Percentiles rank a stretch among this genome's conserved stretches.
Evolutionary conservation across 2,888 invertebrate genomes (phyloP).

Genomic region (Thymelicus sylvestris): DNA sequence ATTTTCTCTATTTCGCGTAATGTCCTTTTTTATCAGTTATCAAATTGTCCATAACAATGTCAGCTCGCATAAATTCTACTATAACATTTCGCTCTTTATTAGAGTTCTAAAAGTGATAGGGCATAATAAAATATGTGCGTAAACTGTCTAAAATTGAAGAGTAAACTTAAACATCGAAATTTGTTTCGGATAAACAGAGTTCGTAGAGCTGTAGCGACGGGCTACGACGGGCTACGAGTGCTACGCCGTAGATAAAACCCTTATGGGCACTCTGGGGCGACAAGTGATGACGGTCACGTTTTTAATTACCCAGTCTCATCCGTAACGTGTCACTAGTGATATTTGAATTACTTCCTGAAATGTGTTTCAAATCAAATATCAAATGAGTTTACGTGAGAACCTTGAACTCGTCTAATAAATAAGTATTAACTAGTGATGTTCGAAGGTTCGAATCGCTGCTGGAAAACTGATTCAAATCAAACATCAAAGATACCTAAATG

Average conservation of each 20-base stretch:
- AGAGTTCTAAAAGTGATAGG: slow-evolving; percentile 61
- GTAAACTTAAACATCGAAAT: slow-evolving; percentile 49
- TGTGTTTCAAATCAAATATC: slow-evolving; percentile 27
- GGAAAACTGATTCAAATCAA: no score
- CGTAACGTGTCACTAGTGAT: slow-evolving; percentile 70
- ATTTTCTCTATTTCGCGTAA: background rate
- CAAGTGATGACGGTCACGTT: slow-evolving; percentile 84
- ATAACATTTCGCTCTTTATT: slow-evolving; percentile 60
- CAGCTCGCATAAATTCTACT: slow-evolving; percentile 57
- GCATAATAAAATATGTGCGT: slow-evolving; percentile 56
- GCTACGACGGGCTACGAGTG: slow-evolving; percentile 54
- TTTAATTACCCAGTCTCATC: slow-evolving; percentile 81
- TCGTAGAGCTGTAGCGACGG: slow-evolving; percentile 45
- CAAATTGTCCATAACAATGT: slow-evolving; percentile 59
- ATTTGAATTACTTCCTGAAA: slow-evolving; percentile 54
- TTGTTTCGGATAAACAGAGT: slow-evolving; percentile 73
- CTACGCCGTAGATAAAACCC: slow-evolving; percentile 77
- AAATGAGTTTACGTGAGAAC: slow-evolving; percentile 6
- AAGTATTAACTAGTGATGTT: background rate
- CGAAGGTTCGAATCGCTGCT: background rate
- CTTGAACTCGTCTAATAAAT: slow-evolving; percentile 5
- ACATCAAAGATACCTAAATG: no score
- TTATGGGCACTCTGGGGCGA: slow-evolving; percentile 65
- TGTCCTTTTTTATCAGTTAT: slow-evolving; percentile 45
- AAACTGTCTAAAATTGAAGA: slow-evolving; percentile 46